These are phyloP conservation scores for Macroteleia sp. DNA, from an alignment of 2,888 invertebrate species.

Conservation along the genomic window DNA sequence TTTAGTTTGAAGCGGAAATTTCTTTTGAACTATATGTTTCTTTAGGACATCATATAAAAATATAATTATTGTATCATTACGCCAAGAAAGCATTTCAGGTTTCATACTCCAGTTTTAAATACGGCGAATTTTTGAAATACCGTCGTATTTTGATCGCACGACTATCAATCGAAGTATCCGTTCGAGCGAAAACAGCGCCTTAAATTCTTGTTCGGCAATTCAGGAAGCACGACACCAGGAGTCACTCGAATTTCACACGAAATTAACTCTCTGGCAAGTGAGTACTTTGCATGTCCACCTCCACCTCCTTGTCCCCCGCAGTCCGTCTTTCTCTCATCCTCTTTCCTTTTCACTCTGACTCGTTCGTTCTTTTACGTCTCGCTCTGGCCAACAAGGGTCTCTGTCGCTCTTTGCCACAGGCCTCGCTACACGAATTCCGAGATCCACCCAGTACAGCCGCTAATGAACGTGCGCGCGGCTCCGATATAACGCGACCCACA, in stretches of 20 bases:
- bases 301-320: slow-evolving; percentile 50
- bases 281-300: slow-evolving; percentile 69
- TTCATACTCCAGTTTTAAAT: slow-evolving; percentile 31
- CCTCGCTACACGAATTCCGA: slow-evolving; percentile 75
- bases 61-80: slow-evolving; percentile 27
- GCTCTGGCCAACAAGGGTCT: slow-evolving; percentile 17
- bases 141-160: slow-evolving; percentile 42
- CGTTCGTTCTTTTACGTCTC: slow-evolving; percentile 46
- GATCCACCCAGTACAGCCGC: slow-evolving; percentile 76
- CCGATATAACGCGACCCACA: slow-evolving; percentile 65
- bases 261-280: slow-evolving; percentile 77
- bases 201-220: slow-evolving; percentile 60
- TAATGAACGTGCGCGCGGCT: slow-evolving; percentile 77
- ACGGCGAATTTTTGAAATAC: slow-evolving; percentile 37
- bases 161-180: slow-evolving; percentile 45
- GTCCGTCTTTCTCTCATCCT: slow-evolving; percentile 48
- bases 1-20: too few species aligned
- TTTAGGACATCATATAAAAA: slow-evolving; percentile 8
- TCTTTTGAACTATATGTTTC: neutral
- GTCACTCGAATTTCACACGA: slow-evolving; percentile 79
- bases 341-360: slow-evolving; percentile 38
- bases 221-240: slow-evolving; percentile 68
- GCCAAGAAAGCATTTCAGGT: slow-evolving; percentile 10
- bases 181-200: slow-evolving; percentile 37
- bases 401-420: slow-evolving; percentile 52